Evolutionary conservation across 2,113 vertebrate species (phyloP), one percentile per base, ranked within the genome.

Genomic region (Junco hyemalis): DNA sequence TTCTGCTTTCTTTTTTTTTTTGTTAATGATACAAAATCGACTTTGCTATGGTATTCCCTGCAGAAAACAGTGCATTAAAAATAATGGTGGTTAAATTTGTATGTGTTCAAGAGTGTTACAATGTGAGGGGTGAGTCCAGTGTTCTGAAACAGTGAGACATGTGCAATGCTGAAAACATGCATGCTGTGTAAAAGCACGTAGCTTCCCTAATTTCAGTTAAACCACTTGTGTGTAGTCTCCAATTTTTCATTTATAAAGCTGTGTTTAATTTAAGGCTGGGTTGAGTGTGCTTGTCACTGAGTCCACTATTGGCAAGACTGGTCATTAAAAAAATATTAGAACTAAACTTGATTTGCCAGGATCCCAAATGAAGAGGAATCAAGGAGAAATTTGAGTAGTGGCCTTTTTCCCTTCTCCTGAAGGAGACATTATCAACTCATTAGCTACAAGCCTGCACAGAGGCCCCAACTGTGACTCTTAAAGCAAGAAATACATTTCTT

Each of bases 401-500:
- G 94, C 56, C 92, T 96, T 96, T 94, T 96, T 95, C 65, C 36
- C 90, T 97, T 94, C 92, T 92, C 86, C 57, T 97, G 95, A 96
- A 96, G 93, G 93, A 96, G 92, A 93, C 44, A 95, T 96, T 96
- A 93, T 90, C 93, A 93, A 96, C 90, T 96, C 94, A 97, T 97
- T 96, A 97, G 69, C 92, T 95, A 90, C 92, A 96, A 96, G 76
- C 92, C 90, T 96, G 90, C 90, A 83, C 77, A 59, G 92, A 88
- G 88, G 82, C 95, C 82, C 95, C 95, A 94, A 96, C 93, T 96
- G 95, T 96, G 96, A 96, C 74, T 95, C 74, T 95, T 97, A 96
- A 94, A 96, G 82, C 94, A 96, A 95, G 88, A 93, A 95, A 95
- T 78, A 72, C 56, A 72, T 78, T 96, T 94, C 95, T 95, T 96